Evolutionary conservation across 2,888 invertebrate genomes (phyloP), one percentile per base, ranked within the genome.

Genomic region (Brachylomia viminalis): DNA sequence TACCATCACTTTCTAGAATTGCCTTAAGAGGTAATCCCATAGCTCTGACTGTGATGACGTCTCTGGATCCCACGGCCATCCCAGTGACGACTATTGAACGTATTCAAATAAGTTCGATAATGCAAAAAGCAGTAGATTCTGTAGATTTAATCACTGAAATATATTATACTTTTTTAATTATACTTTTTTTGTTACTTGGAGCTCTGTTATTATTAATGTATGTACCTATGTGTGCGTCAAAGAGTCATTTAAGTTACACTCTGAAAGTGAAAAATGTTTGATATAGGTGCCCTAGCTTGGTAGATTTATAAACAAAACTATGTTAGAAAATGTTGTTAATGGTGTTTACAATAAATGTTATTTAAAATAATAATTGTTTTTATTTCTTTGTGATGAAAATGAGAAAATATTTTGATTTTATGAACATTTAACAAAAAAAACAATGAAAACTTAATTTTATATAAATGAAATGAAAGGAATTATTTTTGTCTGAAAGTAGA

Each of bases 1-100:
- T 79, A 27, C 80, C 80, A 27, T 42, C 62, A 30, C 54, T 79
- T 10, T 15, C 3, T 15, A 79, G 0, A 59, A 75, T 80, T 13
- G 15, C 17, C 7, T 11, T 79, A 20, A 13, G 1, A 20, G 38
- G 30, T 45, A 78, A 78, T 69, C 58, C 59, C n/a, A n/a, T n/a
- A n/a, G n/a, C n/a, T n/a, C n/a, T n/a, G 1, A 30, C 17, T 67
- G 15, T 23, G 13, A 65, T 30, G 17, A 17, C 17, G n/a, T 62
- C 42, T 64, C 45, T 20, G 38, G 38, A 13, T 15, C 0, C 7
- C 20, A 33, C 27, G 10, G 3, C 42, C 23, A 17, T 71, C 7
- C 13, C 38, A 42, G 17, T 11, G 38, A 45, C 4, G 10, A 61
- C 30, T 30, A 23, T 17, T 30, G 23, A 49, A 71, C 59, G 5